Evolutionary conservation across 2,888 invertebrate genomes (phyloP).

Genomic region (Synanthedon tipuliformis): DNA sequence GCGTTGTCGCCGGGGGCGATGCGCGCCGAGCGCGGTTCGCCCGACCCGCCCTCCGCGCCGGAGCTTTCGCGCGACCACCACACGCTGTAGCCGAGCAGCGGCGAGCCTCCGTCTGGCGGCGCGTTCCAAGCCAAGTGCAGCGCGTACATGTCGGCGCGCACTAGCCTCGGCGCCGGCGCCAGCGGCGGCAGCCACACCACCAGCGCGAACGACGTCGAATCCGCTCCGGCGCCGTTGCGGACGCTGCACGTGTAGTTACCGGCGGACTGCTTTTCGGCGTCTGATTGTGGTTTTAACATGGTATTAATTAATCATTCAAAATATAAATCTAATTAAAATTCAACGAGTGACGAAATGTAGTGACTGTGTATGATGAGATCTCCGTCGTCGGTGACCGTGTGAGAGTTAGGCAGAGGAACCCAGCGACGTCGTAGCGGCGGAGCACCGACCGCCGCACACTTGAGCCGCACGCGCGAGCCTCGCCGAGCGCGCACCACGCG

Average conservation of each 20-base stretch:
- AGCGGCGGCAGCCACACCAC: constrained; percentile 77
- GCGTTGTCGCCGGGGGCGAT: constrained; percentile 15
- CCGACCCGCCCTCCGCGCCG: constrained; percentile 67
- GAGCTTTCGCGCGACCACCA: constrained; percentile 37
- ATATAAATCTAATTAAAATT: no score
- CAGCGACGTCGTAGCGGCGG: constrained; percentile 74
- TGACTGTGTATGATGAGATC: constrained; percentile 71
- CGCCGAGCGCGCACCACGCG: constrained; percentile 71
- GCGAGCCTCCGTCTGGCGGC: constrained; percentile 25
- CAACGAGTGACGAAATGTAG: not conserved
- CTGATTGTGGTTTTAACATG: constrained; percentile 32
- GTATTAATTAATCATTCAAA: no score
- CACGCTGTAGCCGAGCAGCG: constrained; percentile 25
- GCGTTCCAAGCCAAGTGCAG: constrained; percentile 73
- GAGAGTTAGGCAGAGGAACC: constrained; percentile 64
- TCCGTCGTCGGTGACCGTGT: constrained; percentile 68
- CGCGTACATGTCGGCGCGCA: constrained; percentile 61
- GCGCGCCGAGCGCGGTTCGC: constrained; percentile 23
- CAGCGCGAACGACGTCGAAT: constrained; percentile 77
- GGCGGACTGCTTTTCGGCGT: constrained; percentile 71
- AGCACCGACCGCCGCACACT: constrained; percentile 75
- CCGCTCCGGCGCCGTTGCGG: constrained; percentile 82
- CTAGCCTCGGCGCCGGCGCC: constrained; percentile 73
- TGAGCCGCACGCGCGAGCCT: constrained; percentile 73
- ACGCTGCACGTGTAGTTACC: constrained; percentile 83